Evolutionary conservation across 2,113 vertebrate genomes (phyloP).

Genomic region (Chitala chitala): DNA sequence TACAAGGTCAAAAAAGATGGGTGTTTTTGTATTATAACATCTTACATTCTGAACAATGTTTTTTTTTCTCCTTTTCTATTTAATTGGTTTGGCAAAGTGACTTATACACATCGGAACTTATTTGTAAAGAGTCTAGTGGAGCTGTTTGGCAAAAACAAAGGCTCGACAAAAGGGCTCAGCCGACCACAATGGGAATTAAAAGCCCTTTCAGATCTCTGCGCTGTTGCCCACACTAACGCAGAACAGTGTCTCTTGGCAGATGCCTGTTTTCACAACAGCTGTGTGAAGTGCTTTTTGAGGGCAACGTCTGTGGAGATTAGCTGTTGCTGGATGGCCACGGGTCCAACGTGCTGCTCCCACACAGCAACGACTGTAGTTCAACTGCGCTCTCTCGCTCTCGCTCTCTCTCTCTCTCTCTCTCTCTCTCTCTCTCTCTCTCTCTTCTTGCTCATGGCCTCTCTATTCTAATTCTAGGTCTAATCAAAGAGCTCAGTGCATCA

Average conservation of each 20-base stretch:
- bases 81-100: slow-evolving; percentile 3
- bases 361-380: neutral
- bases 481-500: neutral
- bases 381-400: too few relatives aligned
- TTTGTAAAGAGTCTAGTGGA: neutral
- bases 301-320: neutral
- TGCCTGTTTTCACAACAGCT: too few relatives aligned
- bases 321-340: neutral
- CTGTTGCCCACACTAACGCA: neutral
- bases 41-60: slow-evolving; percentile 4
- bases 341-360: neutral
- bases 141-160: neutral
- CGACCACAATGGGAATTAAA: neutral
- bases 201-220: neutral
- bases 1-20: slow-evolving; percentile 23
- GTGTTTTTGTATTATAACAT: neutral
- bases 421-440: neutral
- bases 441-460: neutral
- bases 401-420: slow-evolving; percentile 3
- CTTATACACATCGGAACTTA: neutral
- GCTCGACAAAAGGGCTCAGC: neutral
- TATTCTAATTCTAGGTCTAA: neutral
- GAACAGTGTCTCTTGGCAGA: neutral
- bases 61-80: neutral
- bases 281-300: neutral